Base-by-base conservation (phyloP, 2,888 invertebrate genomes). In the Hypomecis atomaria region DNA sequence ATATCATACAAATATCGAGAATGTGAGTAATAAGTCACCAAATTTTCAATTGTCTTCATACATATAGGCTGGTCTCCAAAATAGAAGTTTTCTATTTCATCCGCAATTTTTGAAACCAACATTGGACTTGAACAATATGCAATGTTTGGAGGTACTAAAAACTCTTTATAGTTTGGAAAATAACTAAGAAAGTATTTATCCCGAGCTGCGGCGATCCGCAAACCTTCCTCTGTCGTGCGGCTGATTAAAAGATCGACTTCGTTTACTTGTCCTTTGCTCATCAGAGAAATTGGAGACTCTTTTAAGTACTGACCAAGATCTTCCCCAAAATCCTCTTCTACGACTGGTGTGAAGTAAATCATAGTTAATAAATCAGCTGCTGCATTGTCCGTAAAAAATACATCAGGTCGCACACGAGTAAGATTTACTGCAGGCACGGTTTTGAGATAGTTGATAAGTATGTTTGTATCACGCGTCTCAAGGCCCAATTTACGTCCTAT, bases 401-500 rank as follows among this genome's bases (percentile, higher is more conserved):
- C 56, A 5, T 67, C 56, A 13, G 67, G 67, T n/a, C 47, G 44
- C 6, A 36, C 48, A 53, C 38, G 13, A 37, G 65, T 11, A 0
- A 72, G 52, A 6, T 62, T 36, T 33, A 69, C 42, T 0, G 56
- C 61, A 0, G 69, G 68, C 38, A 60, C n/a, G 0, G 23, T 59
- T 62, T 56, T 61, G 10, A 70, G 48, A 56, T 57, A 67, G 11
- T 62, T 57, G 42, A 68, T 57, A 5, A 71, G 47, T 43, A 59
- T 43, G 34, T 64, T 23, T 5, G 66, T 54, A 59, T 78, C 67
- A 13, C 65, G 61, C 0, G 78, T 75, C 8, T 74, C 61, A 37
- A 72, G 57, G 4, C 78, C 81, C 6, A 80, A 58, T 40, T 68
- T 65, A 50, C 72, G 70, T 0, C 77, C 78, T 5, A 78, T 68